Conservation (phyloP, 1,140 invertebrate species). For the Drosophila miranda region DNA sequence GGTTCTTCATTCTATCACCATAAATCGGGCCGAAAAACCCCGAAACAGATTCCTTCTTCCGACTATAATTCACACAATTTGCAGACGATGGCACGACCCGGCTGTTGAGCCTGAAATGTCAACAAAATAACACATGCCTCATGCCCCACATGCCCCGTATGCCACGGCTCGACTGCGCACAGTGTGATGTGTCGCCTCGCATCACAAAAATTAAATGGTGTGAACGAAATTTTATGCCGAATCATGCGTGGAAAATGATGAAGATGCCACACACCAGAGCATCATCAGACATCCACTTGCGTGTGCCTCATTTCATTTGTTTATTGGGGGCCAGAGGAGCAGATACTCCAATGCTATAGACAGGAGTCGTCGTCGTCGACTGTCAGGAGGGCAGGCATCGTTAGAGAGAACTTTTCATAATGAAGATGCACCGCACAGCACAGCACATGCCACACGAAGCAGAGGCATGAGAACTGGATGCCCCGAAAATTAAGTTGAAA, state of each 20-base stretch:
- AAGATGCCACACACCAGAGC: constrained; percentile 50
- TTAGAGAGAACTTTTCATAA: constrained; percentile 42
- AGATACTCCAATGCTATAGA: not conserved
- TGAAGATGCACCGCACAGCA: constrained; percentile 46
- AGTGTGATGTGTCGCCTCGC: constrained; percentile 2
- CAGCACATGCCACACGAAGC: constrained; percentile 13
- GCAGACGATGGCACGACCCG: constrained; percentile 23
- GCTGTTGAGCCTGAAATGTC: constrained; percentile 67
- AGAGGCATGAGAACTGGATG: constrained; percentile 51
- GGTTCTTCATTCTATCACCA: no score
- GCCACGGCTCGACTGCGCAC: no score
- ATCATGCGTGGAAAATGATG: constrained; percentile 79
- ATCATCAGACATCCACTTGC: constrained; percentile 23
- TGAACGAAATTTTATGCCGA: constrained; percentile 80
- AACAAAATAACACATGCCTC: constrained; percentile 57
- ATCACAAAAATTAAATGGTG: constrained; percentile 73
- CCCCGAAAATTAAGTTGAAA: constrained; percentile 72
- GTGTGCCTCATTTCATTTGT: constrained; percentile 66
- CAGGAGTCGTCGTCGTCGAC: no score
- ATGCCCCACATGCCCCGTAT: no score
- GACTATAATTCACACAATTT: constrained; percentile 74
- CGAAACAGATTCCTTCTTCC: not conserved
- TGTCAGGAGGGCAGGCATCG: constrained; percentile 17
- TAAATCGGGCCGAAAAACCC: no score
- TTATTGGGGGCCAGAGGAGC: constrained; percentile 38